Conservation (phyloP, 30 jellyfish, hydroid and myxozoan genomes). For the Calvadosia cruxmelitensis region DNA sequence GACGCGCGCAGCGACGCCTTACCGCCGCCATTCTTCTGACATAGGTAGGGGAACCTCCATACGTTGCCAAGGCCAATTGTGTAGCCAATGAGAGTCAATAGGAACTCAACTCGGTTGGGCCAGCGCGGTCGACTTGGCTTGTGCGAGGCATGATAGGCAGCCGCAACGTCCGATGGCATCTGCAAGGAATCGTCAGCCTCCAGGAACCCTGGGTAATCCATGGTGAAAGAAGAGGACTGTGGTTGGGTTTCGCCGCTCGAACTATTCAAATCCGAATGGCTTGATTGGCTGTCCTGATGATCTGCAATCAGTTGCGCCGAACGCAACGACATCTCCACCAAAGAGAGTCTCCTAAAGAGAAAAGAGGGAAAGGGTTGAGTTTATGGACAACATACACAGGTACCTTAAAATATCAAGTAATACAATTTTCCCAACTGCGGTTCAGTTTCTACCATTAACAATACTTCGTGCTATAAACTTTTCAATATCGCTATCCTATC, state of each 20-base stretch:
- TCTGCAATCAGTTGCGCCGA: not conserved
- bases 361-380: too few relatives aligned
- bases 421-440: too few relatives aligned
- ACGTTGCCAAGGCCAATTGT: conserved; percentile 94
- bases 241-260: not conserved
- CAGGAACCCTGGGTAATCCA: not conserved
- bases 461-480: too few relatives aligned
- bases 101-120: conserved; percentile 73
- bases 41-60: conserved; percentile 92
- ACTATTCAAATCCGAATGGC: not conserved
- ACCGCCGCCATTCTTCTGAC: conserved; percentile 99
- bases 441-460: too few relatives aligned
- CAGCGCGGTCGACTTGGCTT: conserved; percentile 67
- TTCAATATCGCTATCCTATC: too few relatives aligned
- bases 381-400: too few relatives aligned
- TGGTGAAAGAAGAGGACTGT: not conserved
- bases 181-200: not conserved
- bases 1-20: not conserved
- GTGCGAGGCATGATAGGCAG: conserved; percentile 47
- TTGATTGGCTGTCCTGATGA: not conserved
- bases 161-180: not conserved
- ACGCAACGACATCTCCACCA: not conserved
- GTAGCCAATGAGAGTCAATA: conserved; percentile 71
- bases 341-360: not conserved
- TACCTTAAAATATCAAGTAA: too few relatives aligned